phyloP scores from a whole-genome alignment of 2,113 vertebrate genomes.

The Neodon shergylaensis region DNA sequence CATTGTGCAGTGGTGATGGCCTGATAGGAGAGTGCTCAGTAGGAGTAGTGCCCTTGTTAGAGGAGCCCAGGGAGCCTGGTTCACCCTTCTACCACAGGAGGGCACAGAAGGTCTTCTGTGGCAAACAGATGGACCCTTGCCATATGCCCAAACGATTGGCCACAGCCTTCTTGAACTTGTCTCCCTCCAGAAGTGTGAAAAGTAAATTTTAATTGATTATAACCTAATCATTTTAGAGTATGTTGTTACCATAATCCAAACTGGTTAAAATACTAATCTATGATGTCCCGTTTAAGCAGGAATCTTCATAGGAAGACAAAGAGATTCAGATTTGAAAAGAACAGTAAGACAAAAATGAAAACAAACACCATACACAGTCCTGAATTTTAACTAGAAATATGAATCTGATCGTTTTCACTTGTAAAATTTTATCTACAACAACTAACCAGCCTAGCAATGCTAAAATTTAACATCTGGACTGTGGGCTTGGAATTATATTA shows the following conservation, averaged over 20 bases:
- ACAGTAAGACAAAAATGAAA: not conserved
- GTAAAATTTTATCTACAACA: not conserved
- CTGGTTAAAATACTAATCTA: not conserved
- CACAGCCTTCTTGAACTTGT: not conserved
- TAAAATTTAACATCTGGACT: not conserved
- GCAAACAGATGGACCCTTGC: not conserved
- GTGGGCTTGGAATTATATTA: not conserved
- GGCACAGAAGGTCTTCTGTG: not conserved
- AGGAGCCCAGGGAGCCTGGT: not conserved
- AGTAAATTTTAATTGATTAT: not conserved
- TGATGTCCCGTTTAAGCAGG: not conserved
- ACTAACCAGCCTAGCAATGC: not conserved
- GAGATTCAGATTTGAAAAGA: not conserved
- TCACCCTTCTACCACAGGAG: not conserved
- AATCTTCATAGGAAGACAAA: not conserved
- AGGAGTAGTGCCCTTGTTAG: not conserved
- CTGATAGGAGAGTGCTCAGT: not conserved
- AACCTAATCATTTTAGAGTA: not conserved
- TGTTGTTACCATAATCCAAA: not conserved
- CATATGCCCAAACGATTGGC: not conserved
- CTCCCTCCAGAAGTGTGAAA: not conserved
- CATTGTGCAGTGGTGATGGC: not conserved
- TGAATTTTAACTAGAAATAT: conserved; percentile 50
- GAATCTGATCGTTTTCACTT: conserved; percentile 16
- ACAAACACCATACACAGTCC: not conserved